Evolutionary conservation across 1,140 invertebrate species (phyloP).

Genomic region (Solenopsis fugax): DNA sequence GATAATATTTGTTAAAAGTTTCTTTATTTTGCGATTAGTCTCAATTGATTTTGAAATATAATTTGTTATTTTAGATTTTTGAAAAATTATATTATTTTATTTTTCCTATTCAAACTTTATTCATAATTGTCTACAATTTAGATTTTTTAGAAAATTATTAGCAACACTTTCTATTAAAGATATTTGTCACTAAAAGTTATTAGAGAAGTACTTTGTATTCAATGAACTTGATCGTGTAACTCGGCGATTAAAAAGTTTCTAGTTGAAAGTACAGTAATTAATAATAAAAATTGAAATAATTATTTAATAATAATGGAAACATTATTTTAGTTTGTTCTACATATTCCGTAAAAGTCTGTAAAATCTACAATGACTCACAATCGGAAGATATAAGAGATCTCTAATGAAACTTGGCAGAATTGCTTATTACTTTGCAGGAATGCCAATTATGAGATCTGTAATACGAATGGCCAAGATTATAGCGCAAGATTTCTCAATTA

Average conservation of each 20-base stretch:
- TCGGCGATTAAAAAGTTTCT: background rate
- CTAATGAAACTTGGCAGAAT: background rate
- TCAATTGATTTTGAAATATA: background rate
- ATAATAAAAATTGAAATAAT: background rate
- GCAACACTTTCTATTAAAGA: background rate
- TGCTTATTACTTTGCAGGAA: background rate
- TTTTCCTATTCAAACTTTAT: background rate
- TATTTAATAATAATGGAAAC: background rate
- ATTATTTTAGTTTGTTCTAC: background rate
- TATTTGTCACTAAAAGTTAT: background rate
- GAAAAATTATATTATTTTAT: background rate
- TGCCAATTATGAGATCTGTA: background rate
- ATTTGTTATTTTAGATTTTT: background rate
- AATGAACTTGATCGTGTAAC: background rate
- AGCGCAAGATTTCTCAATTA: background rate
- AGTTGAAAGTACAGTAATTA: slow-evolving; percentile 15
- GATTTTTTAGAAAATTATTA: background rate
- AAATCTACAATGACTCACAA: slow-evolving; percentile 13
- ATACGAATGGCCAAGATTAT: background rate
- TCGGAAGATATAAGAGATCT: slow-evolving; percentile 10
- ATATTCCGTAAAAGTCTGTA: slow-evolving; percentile 15
- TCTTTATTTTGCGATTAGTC: background rate
- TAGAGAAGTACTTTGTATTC: background rate
- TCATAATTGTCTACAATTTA: background rate
- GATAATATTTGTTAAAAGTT: background rate